Evolutionary conservation across 1,140 invertebrate species (phyloP).

Genomic region (Dreissena rostriformis): DNA sequence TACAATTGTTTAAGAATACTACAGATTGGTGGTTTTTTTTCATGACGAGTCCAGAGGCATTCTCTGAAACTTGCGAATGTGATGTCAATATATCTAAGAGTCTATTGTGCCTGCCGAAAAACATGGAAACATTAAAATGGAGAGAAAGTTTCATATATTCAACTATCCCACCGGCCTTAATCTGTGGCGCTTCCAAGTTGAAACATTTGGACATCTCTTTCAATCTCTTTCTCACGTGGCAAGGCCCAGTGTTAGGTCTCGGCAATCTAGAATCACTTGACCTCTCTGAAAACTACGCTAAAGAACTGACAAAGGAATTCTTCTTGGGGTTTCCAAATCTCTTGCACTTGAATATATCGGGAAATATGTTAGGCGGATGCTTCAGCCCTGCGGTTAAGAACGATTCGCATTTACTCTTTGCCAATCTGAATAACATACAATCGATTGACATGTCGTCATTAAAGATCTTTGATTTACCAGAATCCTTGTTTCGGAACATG

Average conservation of each 20-base stretch:
- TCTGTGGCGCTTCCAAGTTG: constrained; percentile 1
- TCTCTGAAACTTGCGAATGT: not conserved
- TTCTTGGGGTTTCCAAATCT: not conserved
- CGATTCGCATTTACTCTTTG: not conserved
- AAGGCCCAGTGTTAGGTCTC: not conserved
- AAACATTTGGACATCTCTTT: constrained; percentile 23
- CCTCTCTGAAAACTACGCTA: constrained; percentile 28
- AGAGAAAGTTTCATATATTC: constrained; percentile 10
- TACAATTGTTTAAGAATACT: not conserved
- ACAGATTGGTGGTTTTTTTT: not conserved
- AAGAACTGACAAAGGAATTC: not conserved
- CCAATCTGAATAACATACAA: not conserved
- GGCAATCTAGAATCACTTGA: constrained; percentile 12
- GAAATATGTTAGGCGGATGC: not conserved
- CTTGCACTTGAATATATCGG: constrained; percentile 18
- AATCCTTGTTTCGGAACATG: constrained; percentile 13
- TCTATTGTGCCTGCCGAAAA: not conserved
- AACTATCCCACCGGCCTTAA: not conserved
- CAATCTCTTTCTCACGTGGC: constrained; percentile 18
- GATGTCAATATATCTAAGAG: not conserved
- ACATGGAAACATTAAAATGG: not conserved
- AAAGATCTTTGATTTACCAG: not conserved
- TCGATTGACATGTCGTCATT: constrained; percentile 15
- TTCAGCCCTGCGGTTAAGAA: constrained; percentile 6
- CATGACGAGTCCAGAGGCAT: not conserved